phyloP scores from a whole-genome alignment of 1,140 invertebrate genomes.

The Teleopsis dalmanni region DNA sequence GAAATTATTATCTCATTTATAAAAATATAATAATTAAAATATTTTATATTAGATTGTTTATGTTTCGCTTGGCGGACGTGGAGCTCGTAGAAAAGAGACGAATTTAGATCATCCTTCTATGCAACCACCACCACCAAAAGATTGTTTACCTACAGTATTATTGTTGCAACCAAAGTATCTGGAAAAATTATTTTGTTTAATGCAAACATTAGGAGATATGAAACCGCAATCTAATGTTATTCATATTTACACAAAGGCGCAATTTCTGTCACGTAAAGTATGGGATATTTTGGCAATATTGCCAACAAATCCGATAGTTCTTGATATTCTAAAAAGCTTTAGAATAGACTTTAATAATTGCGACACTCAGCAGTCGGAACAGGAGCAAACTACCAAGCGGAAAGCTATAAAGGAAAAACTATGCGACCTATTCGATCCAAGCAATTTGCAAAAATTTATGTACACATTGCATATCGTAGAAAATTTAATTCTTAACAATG shows the following conservation, averaged over 20 bases:
- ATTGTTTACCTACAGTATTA: slow-evolving; percentile 76
- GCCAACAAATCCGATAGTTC: slow-evolving; percentile 76
- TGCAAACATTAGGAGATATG: slow-evolving; percentile 82
- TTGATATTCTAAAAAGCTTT: slow-evolving; percentile 74
- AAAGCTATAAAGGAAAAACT: slow-evolving; percentile 49
- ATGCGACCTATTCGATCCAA: slow-evolving; percentile 70
- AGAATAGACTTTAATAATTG: slow-evolving; percentile 44
- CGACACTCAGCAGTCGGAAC: slow-evolving; percentile 23
- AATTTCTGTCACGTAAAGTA: slow-evolving; percentile 78
- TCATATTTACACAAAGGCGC: slow-evolving; percentile 82
- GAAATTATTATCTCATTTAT: not conserved
- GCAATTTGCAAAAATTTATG: slow-evolving; percentile 87
- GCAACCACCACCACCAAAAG: slow-evolving; percentile 69
- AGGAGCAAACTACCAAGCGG: slow-evolving; percentile 26
- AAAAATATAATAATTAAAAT: not conserved
- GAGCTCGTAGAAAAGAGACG: slow-evolving; percentile 62
- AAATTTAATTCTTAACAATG: slow-evolving; percentile 40
- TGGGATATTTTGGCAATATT: slow-evolving; percentile 91
- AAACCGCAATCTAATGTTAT: slow-evolving; percentile 65
- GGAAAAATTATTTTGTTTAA: slow-evolving; percentile 79
- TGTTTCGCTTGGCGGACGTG: slow-evolving; percentile 75
- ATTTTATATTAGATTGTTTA: slow-evolving; percentile 62
- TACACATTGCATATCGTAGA: slow-evolving; percentile 91
- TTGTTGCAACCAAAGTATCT: slow-evolving; percentile 80
- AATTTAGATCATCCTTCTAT: slow-evolving; percentile 64